Base-by-base conservation (phyloP, 1,140 invertebrate species). In the Liolophura sinensis region DNA sequence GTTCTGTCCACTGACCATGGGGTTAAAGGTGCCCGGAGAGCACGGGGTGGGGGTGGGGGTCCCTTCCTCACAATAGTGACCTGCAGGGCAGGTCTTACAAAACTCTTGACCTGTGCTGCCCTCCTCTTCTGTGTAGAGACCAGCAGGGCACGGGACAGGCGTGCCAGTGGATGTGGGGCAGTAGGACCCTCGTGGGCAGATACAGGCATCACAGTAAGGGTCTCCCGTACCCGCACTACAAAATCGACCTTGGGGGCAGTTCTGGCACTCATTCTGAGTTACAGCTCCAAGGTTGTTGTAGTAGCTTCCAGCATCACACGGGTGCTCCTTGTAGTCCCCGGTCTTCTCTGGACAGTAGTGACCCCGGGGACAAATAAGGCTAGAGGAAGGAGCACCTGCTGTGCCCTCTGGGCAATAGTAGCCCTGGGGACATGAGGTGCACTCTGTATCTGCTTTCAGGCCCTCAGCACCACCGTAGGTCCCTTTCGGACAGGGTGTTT, bases 81-180 rank as follows among this genome's bases (percentile, higher is more conserved):
- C 80, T 31, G 72, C 74, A 18, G 77, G 79, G 62, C 76, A 82
- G 11, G 48, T 60, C 60, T 79, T 80, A 63, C 81, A 83, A 55
- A 72, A 74, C 47, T 73, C 64, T 12, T 76, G 22, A 7, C 72
- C 73, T 12, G 72, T 76, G 22, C 72, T 69, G 22, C 75, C 79
- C 59, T 76, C 76, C 62, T 79, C 76, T 55, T 81, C 81, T 16
- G 81, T 83, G 71, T 81, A 83, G 54, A 61, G 73, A 9, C 81
- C 81, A 31, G 67, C 76, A 16, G 76, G 71, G 62, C 81, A 83
- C 12, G 70, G 50, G n/a, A 71, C 73, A 0, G 78, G 71, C 40
- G 62, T 48, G 0, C 65, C 72, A 56, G 62, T 69, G 0, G 64
- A 64, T 1, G 58, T 56, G 12, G 73, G 74, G 56, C 80, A 82